phyloP scores from a whole-genome alignment of 2,113 vertebrate genomes.

The Hepsetus odoe region DNA sequence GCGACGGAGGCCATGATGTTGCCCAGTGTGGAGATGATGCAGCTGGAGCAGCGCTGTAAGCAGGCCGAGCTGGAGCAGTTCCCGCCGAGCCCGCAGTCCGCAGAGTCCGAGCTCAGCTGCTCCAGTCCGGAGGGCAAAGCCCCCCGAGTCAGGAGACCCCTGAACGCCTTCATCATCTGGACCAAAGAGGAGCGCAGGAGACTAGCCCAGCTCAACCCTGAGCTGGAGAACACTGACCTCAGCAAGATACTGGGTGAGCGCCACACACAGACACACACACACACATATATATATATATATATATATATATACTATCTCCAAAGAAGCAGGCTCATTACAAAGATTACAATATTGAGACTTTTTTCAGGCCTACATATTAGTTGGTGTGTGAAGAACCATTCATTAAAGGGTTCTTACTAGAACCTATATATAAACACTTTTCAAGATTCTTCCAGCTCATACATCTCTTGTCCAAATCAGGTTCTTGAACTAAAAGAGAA shows the following conservation, averaged over 20 bases:
- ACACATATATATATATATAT: not conserved
- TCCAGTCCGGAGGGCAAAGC: slow-evolving; percentile 81
- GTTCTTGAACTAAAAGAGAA: too few species aligned
- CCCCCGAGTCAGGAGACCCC: slow-evolving; percentile 74
- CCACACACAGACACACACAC: not conserved
- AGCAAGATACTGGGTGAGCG: slow-evolving; percentile 82
- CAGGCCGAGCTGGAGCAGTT: slow-evolving; percentile 40
- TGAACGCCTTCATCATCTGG: slow-evolving; percentile 85
- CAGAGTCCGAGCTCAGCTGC: slow-evolving; percentile 70
- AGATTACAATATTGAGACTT: too few species aligned
- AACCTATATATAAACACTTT: too few species aligned
- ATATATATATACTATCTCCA: not conserved
- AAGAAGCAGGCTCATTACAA: too few species aligned
- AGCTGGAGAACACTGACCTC: slow-evolving; percentile 82
- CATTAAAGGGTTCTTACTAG: too few species aligned
- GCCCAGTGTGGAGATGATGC: slow-evolving; percentile 21
- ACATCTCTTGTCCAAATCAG: too few species aligned
- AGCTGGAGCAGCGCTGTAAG: slow-evolving; percentile 45
- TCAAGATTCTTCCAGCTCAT: too few species aligned
- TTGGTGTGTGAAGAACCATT: too few species aligned
- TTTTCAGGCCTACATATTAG: too few species aligned
- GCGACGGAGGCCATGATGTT: not conserved
- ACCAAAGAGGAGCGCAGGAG: slow-evolving; percentile 81
- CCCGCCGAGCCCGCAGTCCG: slow-evolving; percentile 71
- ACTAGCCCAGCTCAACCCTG: slow-evolving; percentile 75